A percentile compares a stretch with the other conserved stretches of the same genome.
These are phyloP conservation scores for Paradoxurus hermaphroditus DNA, from an alignment of 2,113 vertebrate genomes.

Conservation along the genomic window DNA sequence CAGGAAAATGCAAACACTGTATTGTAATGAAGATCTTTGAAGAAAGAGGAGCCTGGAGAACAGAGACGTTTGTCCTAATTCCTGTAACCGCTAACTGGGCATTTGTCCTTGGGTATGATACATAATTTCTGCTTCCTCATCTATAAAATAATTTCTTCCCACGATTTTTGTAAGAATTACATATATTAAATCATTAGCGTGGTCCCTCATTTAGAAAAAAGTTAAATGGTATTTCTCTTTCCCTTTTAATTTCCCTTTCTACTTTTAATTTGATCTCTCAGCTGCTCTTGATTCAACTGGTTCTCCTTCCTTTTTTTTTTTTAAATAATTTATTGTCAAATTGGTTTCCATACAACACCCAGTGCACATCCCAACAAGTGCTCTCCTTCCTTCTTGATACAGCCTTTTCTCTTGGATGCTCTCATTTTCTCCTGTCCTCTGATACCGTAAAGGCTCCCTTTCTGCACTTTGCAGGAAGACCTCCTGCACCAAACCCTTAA, in stretches of 20 bases:
- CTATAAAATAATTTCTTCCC: constrained; percentile 4
- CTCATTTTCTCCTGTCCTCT: not conserved
- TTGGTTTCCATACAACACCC: no score
- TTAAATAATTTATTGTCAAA: no score
- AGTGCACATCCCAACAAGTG: no score
- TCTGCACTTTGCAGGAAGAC: not conserved
- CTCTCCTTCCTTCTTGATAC: not conserved
- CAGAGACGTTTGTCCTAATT: not conserved
- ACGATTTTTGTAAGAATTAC: not conserved
- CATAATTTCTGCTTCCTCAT: constrained; percentile 3
- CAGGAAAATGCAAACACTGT: not conserved
- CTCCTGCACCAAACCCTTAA: not conserved
- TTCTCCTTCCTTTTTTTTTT: not conserved
- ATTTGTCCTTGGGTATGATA: not conserved
- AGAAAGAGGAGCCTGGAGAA: not conserved
- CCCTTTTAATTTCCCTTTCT: no score
- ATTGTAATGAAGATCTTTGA: not conserved
- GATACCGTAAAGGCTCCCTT: not conserved
- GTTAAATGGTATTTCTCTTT: not conserved
- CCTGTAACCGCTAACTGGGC: not conserved
- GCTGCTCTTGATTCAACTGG: not conserved
- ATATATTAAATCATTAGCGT: not conserved
- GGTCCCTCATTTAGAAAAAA: not conserved
- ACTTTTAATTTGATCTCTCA: not conserved
- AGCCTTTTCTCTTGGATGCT: not conserved